A percentile compares a stretch with the other conserved stretches of the same genome.
phyloP scores from a whole-genome alignment of 2,888 invertebrate genomes.

The Erebia ligea region DNA sequence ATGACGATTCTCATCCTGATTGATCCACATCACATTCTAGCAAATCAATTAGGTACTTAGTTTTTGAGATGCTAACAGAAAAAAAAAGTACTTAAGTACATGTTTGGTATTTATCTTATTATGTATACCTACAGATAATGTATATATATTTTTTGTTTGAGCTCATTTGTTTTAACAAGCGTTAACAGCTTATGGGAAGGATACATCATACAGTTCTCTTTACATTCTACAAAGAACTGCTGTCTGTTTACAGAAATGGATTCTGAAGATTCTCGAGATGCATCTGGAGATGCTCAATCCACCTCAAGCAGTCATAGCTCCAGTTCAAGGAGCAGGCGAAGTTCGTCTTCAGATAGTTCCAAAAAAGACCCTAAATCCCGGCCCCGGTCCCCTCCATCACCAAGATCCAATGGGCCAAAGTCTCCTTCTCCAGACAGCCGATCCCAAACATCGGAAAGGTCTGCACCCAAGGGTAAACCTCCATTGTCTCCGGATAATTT shows the following conservation, averaged over 20 bases:
- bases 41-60: constrained; percentile 1
- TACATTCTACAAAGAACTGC: neutral
- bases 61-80: neutral
- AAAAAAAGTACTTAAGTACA: neutral
- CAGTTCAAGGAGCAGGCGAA: constrained; percentile 71
- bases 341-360: constrained; percentile 70
- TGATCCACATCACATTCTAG: neutral
- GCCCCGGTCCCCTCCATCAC: constrained; percentile 53
- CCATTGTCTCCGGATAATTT: constrained; percentile 68
- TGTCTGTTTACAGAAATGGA: constrained; percentile 79
- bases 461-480: constrained; percentile 49
- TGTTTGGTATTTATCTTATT: constrained; percentile 1
- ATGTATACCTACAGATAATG: neutral
- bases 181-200: constrained; percentile 25
- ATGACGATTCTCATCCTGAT: neutral
- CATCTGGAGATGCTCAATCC: constrained; percentile 66
- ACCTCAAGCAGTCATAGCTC: constrained; percentile 80
- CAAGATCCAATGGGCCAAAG: constrained; percentile 52
- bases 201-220: neutral
- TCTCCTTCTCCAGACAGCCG: constrained; percentile 56
- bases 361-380: constrained; percentile 70
- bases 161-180: constrained; percentile 19
- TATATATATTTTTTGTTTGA: constrained; percentile 9
- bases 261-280: constrained; percentile 85
- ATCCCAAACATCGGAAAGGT: constrained; percentile 49